Conservation (phyloP, 2,888 invertebrate genomes). For the Chirona hameri region DNA sequence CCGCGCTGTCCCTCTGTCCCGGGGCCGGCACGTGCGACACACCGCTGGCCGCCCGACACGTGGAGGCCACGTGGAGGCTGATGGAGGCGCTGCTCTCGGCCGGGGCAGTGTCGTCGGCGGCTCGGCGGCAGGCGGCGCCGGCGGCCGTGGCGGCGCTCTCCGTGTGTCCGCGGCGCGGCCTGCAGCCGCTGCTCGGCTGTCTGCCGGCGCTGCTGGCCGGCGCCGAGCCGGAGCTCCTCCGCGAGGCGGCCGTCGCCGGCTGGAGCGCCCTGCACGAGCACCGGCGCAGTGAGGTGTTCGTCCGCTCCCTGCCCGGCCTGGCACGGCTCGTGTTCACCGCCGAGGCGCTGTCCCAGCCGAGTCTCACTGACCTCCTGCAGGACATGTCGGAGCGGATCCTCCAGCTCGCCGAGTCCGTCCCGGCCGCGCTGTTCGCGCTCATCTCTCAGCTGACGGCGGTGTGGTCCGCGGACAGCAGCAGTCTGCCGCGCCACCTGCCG, state of each 20-base stretch:
- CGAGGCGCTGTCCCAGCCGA: neutral
- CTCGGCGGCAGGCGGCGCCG: neutral
- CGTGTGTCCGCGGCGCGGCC: neutral
- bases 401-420: neutral
- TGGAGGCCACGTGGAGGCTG: neutral
- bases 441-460: neutral
- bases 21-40: neutral
- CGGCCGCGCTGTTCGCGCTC: neutral
- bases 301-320: neutral
- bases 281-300: neutral
- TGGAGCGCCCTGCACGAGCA: neutral
- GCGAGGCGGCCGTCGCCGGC: neutral
- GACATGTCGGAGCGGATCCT: neutral
- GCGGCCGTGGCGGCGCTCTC: neutral
- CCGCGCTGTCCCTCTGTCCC: neutral
- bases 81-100: neutral
- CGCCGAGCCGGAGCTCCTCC: neutral
- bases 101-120: neutral
- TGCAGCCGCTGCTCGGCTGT: neutral
- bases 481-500: neutral
- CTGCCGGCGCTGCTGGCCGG: neutral
- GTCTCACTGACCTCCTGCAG: neutral
- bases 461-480: neutral
- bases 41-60: neutral
- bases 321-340: neutral